These are phyloP conservation scores for Andrena bicolor DNA, from an alignment of 2,888 invertebrate species.

Conservation along the genomic window DNA sequence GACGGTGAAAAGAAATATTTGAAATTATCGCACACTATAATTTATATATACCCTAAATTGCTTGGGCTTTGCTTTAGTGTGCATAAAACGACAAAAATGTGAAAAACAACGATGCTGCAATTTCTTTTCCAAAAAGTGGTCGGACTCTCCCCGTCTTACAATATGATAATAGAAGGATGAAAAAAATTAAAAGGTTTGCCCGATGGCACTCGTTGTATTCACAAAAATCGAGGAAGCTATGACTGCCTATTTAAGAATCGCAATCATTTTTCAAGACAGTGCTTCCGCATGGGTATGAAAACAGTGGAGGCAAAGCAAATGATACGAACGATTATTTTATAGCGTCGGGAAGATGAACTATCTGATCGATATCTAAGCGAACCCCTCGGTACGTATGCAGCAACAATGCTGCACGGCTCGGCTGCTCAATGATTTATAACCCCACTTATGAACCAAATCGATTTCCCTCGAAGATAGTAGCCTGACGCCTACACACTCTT, in stretches of 20 bases:
- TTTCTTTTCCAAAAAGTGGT: too few relatives aligned
- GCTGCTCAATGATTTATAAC: conserved; percentile 63
- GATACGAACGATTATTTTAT: conserved; percentile 45
- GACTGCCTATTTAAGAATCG: too few relatives aligned
- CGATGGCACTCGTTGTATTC: too few relatives aligned
- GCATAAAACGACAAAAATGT: too few relatives aligned
- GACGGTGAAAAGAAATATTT: too few relatives aligned
- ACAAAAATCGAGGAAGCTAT: too few relatives aligned
- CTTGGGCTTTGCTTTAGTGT: too few relatives aligned
- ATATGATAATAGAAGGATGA: background rate
- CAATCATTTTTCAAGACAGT: background rate
- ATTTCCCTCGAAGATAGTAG: conserved; percentile 50
- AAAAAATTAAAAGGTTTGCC: too few relatives aligned
- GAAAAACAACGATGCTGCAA: too few relatives aligned
- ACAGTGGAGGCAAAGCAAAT: conserved; percentile 24
- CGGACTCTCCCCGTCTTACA: too few relatives aligned
- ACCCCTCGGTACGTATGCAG: conserved; percentile 32
- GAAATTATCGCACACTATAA: too few relatives aligned
- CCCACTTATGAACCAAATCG: conserved; percentile 63
- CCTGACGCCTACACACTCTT: conserved; percentile 49
- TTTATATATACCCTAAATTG: too few relatives aligned
- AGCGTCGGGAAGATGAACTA: conserved; percentile 32
- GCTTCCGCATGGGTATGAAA: background rate
- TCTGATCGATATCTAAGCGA: conserved; percentile 60
- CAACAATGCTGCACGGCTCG: conserved; percentile 50